Base-by-base conservation (phyloP, 2,888 invertebrate genomes). In the Diogma glabrata region DNA sequence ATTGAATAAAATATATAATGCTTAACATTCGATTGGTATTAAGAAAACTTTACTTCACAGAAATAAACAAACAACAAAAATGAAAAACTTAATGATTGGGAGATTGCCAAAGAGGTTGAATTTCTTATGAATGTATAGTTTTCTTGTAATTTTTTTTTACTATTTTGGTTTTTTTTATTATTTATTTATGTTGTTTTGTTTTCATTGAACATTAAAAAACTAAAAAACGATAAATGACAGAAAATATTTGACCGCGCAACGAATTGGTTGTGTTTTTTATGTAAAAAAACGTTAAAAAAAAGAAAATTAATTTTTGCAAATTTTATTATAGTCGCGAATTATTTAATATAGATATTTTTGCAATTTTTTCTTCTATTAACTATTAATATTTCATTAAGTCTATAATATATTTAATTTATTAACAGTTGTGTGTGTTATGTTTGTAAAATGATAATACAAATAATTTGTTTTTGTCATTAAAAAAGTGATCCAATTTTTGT, bases 221-320 rank as follows among this genome's bases (percentile, higher is more conserved):
- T 28, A 28, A 43, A 7, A 19, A 40, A 40, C 5, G n/a, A 19
- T 10, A 28, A 46, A 24, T 24, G 16, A 52, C 57, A 57, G 57
- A 57, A 54, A 54, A 51, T 53, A 57, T 50, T 52, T 52, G 53
- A 53, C 51, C 57, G 57, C 55, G 57, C 53, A 55, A 51, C 53
- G 47, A 54, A 43, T 52, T 53, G 57, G 57, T 57, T 57, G 57
- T 57, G 55, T 51, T 47, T 46, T 46, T 46, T 14, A 17, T 20
- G 17, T n/a, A 22, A 36, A 23, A 20, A 24, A 24, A 20, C 22
- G 20, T 2, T 3, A 26, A 36, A 2, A 36, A 36, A 36, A 36
- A 24, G 17, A 46, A 26, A 26, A 46, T n/a, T 24, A 24, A 24
- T 7, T 7, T 9, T 24, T 24, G 9, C 7, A 24, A 24, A n/a